These are phyloP conservation scores for Gymnocypris eckloni DNA, from an alignment of 2,797 vertebrate species.

Conservation along the genomic window DNA sequence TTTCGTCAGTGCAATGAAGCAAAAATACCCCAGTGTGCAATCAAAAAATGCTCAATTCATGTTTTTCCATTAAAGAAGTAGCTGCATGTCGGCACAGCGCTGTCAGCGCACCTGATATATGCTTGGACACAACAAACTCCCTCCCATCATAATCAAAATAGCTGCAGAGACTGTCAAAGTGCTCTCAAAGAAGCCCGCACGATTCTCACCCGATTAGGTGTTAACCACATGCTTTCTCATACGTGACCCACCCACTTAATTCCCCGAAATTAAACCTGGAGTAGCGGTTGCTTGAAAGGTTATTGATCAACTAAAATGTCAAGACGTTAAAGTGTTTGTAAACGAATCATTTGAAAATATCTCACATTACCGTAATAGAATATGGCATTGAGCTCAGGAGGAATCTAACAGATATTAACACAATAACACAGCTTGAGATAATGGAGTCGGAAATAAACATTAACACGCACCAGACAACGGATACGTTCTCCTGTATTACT, in stretches of 20 bases:
- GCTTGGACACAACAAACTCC: constrained; percentile 4
- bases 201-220: neutral
- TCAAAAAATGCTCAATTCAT: neutral
- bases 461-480: neutral
- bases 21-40: neutral
- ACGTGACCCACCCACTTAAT: constrained; percentile 9
- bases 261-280: constrained; percentile 14
- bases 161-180: neutral
- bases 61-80: neutral
- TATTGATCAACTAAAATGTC: constrained; percentile 24
- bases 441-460: constrained; percentile 10
- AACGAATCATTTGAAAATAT: neutral
- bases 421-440: constrained; percentile 13
- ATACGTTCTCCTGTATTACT: neutral
- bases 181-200: neutral
- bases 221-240: neutral
- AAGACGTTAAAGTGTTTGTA: constrained; percentile 15
- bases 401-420: constrained; percentile 8
- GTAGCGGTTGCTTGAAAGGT: constrained; percentile 14
- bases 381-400: neutral
- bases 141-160: neutral
- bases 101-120: neutral
- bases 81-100: neutral
- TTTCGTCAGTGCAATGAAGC: neutral
- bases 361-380: neutral